A percentile compares a stretch with the other conserved stretches of the same genome.
These are phyloP conservation scores for Oxyteleia sp. DNA, from an alignment of 2,888 invertebrate genomes.

Conservation along the genomic window DNA sequence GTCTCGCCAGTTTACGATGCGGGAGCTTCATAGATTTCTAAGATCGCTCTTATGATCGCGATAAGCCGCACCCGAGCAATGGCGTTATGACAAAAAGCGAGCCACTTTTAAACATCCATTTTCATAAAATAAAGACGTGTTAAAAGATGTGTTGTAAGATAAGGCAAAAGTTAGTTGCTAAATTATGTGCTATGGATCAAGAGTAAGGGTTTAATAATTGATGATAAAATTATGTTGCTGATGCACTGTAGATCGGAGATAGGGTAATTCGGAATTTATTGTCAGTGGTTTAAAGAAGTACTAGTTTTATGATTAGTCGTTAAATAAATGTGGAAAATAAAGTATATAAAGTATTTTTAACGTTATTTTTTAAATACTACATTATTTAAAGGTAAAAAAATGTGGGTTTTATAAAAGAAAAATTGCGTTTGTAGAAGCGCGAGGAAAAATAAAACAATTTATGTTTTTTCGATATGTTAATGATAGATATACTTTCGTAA, in stretches of 20 bases:
- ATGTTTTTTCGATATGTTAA: too few species aligned
- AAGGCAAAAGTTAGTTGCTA: slow-evolving; percentile 13
- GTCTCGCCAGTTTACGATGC: slow-evolving; percentile 53
- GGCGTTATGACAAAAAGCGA: slow-evolving; percentile 61
- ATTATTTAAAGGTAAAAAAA: too few species aligned
- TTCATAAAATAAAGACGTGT: slow-evolving; percentile 61
- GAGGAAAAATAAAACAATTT: too few species aligned
- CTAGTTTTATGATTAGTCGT: too few species aligned
- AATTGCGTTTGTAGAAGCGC: too few species aligned
- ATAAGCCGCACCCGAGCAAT: slow-evolving; percentile 35
- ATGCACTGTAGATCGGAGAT: slow-evolving; percentile 50
- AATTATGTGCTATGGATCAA: slow-evolving; percentile 31
- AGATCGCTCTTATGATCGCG: slow-evolving; percentile 62
- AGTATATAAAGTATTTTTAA: too few species aligned
- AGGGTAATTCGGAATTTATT: slow-evolving; percentile 53
- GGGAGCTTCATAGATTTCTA: slow-evolving; percentile 59
- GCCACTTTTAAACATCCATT: slow-evolving; percentile 54
- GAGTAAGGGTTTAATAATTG: slow-evolving; percentile 52
- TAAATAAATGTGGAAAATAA: too few species aligned
- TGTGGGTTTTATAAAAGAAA: too few species aligned
- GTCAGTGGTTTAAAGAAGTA: not conserved
- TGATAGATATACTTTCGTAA: too few species aligned
- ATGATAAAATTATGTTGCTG: slow-evolving; percentile 59
- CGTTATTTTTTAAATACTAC: too few species aligned
- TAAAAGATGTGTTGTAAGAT: slow-evolving; percentile 62